Evolutionary conservation across 2,797 vertebrate species (phyloP).

Genomic region (Crenuchus spilurus): DNA sequence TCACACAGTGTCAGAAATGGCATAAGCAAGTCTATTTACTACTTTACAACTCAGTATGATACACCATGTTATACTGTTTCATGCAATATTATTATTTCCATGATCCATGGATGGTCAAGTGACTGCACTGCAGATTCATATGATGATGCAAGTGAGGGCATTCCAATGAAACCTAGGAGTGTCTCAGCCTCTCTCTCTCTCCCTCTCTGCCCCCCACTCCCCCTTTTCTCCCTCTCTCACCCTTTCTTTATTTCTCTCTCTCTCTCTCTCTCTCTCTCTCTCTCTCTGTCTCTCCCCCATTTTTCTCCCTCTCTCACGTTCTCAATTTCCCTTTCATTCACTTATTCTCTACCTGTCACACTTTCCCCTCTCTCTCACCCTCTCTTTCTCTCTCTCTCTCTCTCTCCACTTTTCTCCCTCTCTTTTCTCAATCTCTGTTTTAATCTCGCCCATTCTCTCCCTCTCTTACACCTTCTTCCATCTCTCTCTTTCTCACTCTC

Average conservation of each 20-base stretch:
- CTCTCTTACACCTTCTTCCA: too few relatives aligned
- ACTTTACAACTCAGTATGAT: neutral
- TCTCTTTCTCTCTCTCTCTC: neutral
- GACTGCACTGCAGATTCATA: neutral
- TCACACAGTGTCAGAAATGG: neutral
- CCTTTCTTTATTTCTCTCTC: conserved; percentile 16
- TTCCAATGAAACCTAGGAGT: neutral
- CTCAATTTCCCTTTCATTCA: too few relatives aligned
- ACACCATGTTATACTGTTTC: neutral
- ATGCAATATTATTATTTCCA: conserved; percentile 5
- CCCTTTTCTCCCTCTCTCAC: too few relatives aligned
- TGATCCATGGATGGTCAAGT: neutral
- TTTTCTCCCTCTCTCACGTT: too few relatives aligned
- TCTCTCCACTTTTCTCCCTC: too few relatives aligned
- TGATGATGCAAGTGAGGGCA: conserved; percentile 21
- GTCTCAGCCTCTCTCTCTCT: neutral
- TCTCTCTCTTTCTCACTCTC: too few relatives aligned
- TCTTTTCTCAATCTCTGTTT: too few relatives aligned
- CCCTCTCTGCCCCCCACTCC: too few relatives aligned
- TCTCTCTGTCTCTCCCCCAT: neutral
- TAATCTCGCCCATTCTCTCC: too few relatives aligned
- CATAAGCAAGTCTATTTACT: neutral
- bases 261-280: neutral
- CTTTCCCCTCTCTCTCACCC: too few relatives aligned
- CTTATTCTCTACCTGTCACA: too few relatives aligned